Evolutionary conservation across 1,140 invertebrate genomes (phyloP), one percentile per base, ranked within the genome.

Genomic region (Lepidurus apus): DNA sequence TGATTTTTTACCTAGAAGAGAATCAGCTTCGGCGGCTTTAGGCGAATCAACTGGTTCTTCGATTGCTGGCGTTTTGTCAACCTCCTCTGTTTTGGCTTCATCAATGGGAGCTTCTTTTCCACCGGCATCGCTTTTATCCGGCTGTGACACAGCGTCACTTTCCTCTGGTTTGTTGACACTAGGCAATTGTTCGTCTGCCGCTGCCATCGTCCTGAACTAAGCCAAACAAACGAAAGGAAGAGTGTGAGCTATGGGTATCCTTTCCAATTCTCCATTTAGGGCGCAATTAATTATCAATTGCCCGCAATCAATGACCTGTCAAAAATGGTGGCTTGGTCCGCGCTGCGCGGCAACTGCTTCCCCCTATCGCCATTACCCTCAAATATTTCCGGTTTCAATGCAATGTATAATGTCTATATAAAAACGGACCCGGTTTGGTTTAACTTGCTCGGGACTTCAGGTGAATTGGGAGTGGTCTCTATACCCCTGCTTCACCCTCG

Each of bases 301-400:
- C 53, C 21, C 9, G 53, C 53, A 65, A 65, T 65, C 53, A 65
- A 65, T 65, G 53, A 65, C 53, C 53, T 65, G 21, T 65, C 13
- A 65, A 65, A 65, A 65, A 65, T 65, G 53, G 53, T 65, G 53
- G 53, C 53, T 65, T 65, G n/a, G 53, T 13, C 53, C 53, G 53
- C 53, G 53, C 53, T 65, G 6, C 9, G 17, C 53, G 53, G 53
- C 53, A 65, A 21, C 53, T 65, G 13, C 21, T n/a, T 13, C 53
- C 53, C 53, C 53, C 53, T 65, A 65, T 65, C 53, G 53, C 21
- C 21, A 65, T 65, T 65, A 65, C n/a, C 53, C 53, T 65, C 53
- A 65, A 65, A 65, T 21, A 65, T 65, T 65, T 65, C 53, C 53
- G 53, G 53, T 17, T 65, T 13, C 53, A 65, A 11, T 65, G 53